These are phyloP conservation scores for Meandrina meandrites DNA, from an alignment of 92 coral and sea anemone species.

Conservation along the genomic window DNA sequence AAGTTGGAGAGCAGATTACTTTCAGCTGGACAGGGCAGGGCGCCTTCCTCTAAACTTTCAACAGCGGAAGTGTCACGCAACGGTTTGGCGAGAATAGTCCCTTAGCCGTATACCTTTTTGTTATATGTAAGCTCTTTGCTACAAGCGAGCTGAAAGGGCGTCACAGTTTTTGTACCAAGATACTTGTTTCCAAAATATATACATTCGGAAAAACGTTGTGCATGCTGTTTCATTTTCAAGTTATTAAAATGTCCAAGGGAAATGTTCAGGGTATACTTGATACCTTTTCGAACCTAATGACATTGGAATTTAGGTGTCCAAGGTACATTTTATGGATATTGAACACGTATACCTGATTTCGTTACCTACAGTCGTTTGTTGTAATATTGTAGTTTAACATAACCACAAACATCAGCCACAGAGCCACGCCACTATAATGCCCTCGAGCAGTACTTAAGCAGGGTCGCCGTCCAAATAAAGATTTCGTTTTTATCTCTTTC, in stretches of 20 bases:
- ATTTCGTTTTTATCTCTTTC: background rate
- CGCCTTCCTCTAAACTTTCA: background rate
- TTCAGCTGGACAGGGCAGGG: background rate
- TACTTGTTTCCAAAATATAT: background rate
- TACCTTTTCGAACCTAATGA: background rate
- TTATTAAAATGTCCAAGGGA: background rate
- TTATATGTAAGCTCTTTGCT: background rate
- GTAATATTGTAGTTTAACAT: background rate
- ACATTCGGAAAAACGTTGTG: background rate
- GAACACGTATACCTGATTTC: background rate
- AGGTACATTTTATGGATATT: background rate
- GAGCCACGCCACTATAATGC: background rate
- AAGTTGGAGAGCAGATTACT: background rate
- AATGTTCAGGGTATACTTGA: background rate
- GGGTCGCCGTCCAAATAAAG: background rate
- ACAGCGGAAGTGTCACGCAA: conserved; percentile 7
- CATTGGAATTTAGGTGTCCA: background rate
- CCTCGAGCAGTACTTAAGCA: background rate
- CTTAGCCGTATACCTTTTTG: background rate
- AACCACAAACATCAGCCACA: background rate
- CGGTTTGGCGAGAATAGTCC: background rate
- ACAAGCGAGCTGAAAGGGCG: background rate
- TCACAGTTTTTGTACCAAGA: background rate
- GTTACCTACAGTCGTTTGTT: background rate
- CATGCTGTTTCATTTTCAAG: background rate